Conservation (phyloP, 2,888 invertebrate genomes). For the Megaustenia siamemsis region DNA sequence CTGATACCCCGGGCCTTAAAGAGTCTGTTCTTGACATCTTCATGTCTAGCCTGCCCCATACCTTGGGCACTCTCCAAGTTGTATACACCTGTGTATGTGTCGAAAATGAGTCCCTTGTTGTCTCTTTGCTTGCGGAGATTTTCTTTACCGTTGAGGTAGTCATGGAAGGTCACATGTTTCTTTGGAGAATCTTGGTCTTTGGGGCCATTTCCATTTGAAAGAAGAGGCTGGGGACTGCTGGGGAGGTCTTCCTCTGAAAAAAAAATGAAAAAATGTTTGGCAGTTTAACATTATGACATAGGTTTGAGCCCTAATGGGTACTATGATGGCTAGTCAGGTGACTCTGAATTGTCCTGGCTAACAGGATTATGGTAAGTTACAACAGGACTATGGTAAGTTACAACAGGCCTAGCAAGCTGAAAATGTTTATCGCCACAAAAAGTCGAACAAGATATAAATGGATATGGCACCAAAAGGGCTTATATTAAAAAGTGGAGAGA, state of each 20-base stretch:
- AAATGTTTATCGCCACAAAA: no score
- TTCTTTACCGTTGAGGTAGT: conserved; percentile 69
- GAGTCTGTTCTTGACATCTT: conserved; percentile 69
- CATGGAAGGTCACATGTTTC: conserved; percentile 74
- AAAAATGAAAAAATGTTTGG: no score
- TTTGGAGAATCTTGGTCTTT: conserved; percentile 71
- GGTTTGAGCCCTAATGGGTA: no score
- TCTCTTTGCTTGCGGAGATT: conserved; percentile 66
- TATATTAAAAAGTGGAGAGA: no score
- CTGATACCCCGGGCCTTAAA: conserved; percentile 65
- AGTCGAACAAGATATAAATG: no score
- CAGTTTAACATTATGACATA: no score
- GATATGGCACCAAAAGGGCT: no score
- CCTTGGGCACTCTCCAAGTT: conserved; percentile 65
- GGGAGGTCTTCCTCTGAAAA: conserved; percentile 60
- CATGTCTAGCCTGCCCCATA: conserved; percentile 64
- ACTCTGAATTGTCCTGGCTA: no score
- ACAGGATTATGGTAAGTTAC: no score
- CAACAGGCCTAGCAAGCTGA: no score
- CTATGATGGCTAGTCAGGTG: no score
- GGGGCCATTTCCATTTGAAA: conserved; percentile 67
- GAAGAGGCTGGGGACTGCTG: conserved; percentile 63
- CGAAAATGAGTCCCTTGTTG: conserved; percentile 60
- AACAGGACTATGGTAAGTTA: no score
- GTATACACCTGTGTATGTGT: conserved; percentile 57